These are phyloP conservation scores for Takifugu rubripes DNA, from an alignment of 2,797 vertebrate genomes.

Conservation along the genomic window DNA sequence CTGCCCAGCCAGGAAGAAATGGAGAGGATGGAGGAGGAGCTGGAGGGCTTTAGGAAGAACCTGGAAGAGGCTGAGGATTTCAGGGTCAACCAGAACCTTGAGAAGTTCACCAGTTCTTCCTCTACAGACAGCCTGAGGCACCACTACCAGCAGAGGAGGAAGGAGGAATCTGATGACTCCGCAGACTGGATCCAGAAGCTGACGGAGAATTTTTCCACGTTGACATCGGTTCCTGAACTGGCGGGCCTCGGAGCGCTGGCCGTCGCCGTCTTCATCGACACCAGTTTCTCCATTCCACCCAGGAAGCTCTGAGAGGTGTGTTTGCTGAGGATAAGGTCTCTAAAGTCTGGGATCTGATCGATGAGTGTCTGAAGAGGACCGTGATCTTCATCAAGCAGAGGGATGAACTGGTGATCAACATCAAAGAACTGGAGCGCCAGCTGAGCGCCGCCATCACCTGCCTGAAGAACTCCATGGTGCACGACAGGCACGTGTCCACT, in stretches of 20 bases:
- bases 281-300: not conserved
- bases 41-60: fast-evolving
- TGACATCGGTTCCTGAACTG: not conserved
- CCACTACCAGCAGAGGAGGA: slow-evolving; percentile 1
- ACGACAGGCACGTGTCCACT: not conserved
- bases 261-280: not conserved
- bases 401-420: not conserved
- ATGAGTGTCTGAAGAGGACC: slow-evolving; percentile 6
- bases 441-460: slow-evolving; percentile 6
- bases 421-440: not conserved
- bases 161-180: not conserved
- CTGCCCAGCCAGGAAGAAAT: not conserved
- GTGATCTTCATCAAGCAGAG: not conserved
- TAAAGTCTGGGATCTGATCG: slow-evolving; percentile 9
- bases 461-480: slow-evolving; percentile 17
- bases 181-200: not conserved
- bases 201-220: not conserved
- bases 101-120: not conserved
- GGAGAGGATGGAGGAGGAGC: not conserved
- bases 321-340: slow-evolving; percentile 19
- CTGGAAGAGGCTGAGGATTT: not conserved
- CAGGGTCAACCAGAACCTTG: not conserved
- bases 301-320: not conserved
- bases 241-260: slow-evolving; percentile 5
- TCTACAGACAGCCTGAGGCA: not conserved